Evolutionary conservation across 2,888 invertebrate species (phyloP).

Genomic region (Drosophila melanocephala): DNA sequence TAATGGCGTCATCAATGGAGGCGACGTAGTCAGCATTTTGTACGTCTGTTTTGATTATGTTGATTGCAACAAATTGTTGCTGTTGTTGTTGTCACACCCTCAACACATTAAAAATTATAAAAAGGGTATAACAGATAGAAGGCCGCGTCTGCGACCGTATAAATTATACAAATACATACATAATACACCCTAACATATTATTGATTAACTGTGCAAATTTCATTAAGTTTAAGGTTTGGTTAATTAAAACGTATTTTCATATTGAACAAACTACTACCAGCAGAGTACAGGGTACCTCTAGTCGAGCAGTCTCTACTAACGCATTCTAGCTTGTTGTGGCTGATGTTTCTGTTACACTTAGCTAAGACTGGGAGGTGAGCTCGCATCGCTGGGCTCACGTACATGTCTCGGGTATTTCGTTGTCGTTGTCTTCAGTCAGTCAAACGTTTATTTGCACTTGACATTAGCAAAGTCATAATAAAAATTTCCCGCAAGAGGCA

Average conservation of each 20-base stretch:
- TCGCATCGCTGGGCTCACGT: constrained; percentile 51
- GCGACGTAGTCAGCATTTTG: constrained; percentile 50
- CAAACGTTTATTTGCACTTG: constrained; percentile 81
- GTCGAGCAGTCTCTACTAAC: background rate
- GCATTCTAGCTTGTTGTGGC: constrained; percentile 12
- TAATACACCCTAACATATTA: background rate
- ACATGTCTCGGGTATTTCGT: constrained; percentile 16
- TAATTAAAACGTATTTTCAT: background rate
- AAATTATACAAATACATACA: background rate
- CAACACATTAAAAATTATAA: background rate
- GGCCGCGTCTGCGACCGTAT: background rate
- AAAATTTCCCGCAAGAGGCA: constrained; percentile 74
- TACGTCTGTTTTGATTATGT: constrained; percentile 75
- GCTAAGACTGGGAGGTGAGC: constrained; percentile 33
- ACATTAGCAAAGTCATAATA: constrained; percentile 81
- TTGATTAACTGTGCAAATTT: background rate
- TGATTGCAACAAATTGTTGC: constrained; percentile 71
- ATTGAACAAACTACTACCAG: background rate
- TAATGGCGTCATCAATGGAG: constrained; percentile 66
- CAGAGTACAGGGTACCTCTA: background rate
- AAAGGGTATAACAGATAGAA: background rate
- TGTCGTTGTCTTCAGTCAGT: constrained; percentile 45
- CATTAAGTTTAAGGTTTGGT: background rate
- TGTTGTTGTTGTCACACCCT: constrained; percentile 3
- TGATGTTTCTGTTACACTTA: constrained; percentile 30